Conservation (phyloP, 2,113 vertebrate genomes). For the Pachypanchax playfairii region DNA sequence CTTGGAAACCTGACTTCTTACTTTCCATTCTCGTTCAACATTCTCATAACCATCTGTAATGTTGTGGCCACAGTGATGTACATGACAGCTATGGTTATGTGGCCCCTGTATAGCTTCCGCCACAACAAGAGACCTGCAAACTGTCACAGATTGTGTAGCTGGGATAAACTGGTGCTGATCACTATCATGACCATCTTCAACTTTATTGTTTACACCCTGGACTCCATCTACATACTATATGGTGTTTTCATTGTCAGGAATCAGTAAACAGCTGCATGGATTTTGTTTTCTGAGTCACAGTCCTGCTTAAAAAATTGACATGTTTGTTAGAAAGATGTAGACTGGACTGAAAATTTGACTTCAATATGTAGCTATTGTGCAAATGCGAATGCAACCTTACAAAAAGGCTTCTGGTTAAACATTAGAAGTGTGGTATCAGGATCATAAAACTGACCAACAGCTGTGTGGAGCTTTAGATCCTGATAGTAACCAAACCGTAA, state of each 20-base stretch:
- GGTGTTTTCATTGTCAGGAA: slow-evolving; percentile 74
- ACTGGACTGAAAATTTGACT: background rate
- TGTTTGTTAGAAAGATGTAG: background rate
- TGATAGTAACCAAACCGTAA: slow-evolving; percentile 11
- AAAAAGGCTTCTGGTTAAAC: slow-evolving; percentile 42
- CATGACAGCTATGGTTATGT: slow-evolving; percentile 79
- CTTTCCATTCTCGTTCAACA: slow-evolving; percentile 79
- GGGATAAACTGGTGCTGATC: slow-evolving; percentile 80
- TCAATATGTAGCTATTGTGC: background rate
- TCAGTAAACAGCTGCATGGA: slow-evolving; percentile 19
- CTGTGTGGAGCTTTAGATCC: slow-evolving; percentile 49
- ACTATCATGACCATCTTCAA: slow-evolving; percentile 86
- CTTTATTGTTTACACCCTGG: slow-evolving; percentile 82
- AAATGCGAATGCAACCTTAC: background rate
- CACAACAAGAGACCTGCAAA: rapidly evolving
- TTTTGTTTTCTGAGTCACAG: background rate
- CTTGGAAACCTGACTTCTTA: slow-evolving; percentile 66
- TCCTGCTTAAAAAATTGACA: background rate
- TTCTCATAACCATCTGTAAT: slow-evolving; percentile 77
- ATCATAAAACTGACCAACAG: slow-evolving; percentile 28
- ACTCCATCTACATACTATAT: slow-evolving; percentile 79
- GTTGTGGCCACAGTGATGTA: slow-evolving; percentile 82
- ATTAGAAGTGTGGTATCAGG: slow-evolving; percentile 38
- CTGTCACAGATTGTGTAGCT: background rate
- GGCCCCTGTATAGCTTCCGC: slow-evolving; percentile 83